Base-by-base conservation (phyloP, 35 echinoderm and acorn worm genomes). In the Ophiothrix spiculata region DNA sequence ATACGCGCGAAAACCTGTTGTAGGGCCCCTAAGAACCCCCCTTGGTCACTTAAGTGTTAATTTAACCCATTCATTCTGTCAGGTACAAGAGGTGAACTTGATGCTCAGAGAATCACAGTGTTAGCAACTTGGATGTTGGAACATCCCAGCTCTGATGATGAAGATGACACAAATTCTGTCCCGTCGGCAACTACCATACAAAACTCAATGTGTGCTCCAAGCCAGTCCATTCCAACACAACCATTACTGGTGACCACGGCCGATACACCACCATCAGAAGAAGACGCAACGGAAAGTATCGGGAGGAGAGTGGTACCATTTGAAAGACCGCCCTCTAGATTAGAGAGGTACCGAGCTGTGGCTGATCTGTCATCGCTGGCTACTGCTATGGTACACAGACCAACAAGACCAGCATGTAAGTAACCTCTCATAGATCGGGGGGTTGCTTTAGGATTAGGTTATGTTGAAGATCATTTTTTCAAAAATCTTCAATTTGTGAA, bases 91-190 rank as follows among this genome's bases (percentile, higher is more conserved):
- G 92, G 96, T 69, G 96, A 99, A 14, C 64, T 94, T 31, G 96
- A 99, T 85, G 83, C 90, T 21, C 78, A 93, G 76, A 81, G 92
- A 40, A 94, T 99, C 87, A 99, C 80, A 33, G 86, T 87, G 19
- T 74, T 99, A n/a, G 96, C 92, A 0, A 94, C 96, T 0, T 99
- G 96, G 96, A 94, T 99, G 96, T 25, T 99, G 82, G 96, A 99
- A 38, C 96, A 99, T 56, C 96, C 96, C 28, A 82, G 90, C 41
- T 83, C 81, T 16, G 92, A 94, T 16, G 89, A 93, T 33, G 90
- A 91, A 6, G 92, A 90, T 13, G 92, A 91, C 39, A 29, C 41
- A 0, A 28, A 31, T 42, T 32, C 56, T 11, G 38, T 78, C 76
- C 54, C 73, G 15, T 17, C 76, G 38, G 23, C 37, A 19, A 81